phyloP scores from a whole-genome alignment of 1,140 invertebrate species.

The Agrypnia vestita region DNA sequence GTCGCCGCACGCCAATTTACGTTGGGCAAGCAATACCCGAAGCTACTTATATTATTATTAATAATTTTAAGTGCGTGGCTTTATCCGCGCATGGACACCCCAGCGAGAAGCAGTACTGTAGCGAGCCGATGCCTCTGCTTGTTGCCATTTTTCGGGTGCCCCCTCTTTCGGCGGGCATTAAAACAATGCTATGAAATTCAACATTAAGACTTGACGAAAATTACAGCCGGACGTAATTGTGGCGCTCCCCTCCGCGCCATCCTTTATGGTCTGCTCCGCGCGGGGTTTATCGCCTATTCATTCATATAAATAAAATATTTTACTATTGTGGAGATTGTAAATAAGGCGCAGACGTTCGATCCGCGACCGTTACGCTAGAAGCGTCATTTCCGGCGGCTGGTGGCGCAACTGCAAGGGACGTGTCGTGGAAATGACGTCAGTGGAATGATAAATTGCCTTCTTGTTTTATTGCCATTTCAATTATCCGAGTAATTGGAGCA shows the following conservation, averaged over 20 bases:
- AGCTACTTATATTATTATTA: too few relatives aligned
- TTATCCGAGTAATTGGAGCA: too few relatives aligned
- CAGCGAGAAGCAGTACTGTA: not conserved
- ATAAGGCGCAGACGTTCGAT: slow-evolving; percentile 39
- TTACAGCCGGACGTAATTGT: slow-evolving; percentile 60
- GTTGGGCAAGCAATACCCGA: too few relatives aligned
- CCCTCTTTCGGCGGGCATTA: slow-evolving; percentile 49
- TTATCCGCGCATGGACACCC: slow-evolving; percentile 7
- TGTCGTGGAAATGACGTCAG: too few relatives aligned
- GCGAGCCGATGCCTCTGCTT: slow-evolving; percentile 18
- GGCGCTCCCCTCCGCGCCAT: slow-evolving; percentile 36
- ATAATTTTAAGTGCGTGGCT: too few relatives aligned
- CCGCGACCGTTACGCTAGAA: slow-evolving; percentile 9
- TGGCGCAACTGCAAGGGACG: too few relatives aligned
- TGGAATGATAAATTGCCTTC: too few relatives aligned
- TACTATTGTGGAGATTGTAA: slow-evolving; percentile 51
- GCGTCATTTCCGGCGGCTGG: slow-evolving; percentile 7
- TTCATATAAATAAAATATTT: slow-evolving; percentile 62
- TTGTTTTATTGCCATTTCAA: too few relatives aligned
- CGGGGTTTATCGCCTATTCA: slow-evolving; percentile 57
- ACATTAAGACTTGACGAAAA: slow-evolving; percentile 60
- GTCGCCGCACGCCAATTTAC: too few relatives aligned
- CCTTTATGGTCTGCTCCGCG: slow-evolving; percentile 46
- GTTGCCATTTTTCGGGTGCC: slow-evolving; percentile 42
- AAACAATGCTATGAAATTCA: slow-evolving; percentile 61